Base-by-base conservation (phyloP, 2,888 invertebrate species). In the Ophion ventricosus region DNA sequence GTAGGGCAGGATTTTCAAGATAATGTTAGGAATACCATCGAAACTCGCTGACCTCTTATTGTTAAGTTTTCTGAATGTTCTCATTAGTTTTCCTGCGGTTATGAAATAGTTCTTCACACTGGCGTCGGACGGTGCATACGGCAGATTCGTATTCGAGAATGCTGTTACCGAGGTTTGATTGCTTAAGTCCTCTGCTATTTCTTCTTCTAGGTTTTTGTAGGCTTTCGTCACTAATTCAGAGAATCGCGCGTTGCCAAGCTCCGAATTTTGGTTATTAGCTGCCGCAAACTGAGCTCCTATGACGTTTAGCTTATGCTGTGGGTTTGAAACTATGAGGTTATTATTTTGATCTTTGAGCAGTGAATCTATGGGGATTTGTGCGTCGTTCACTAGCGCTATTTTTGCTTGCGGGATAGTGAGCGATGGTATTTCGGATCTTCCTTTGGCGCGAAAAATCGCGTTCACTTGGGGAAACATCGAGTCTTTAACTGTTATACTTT, bases 21-120 rank as follows among this genome's bases (percentile, higher is more conserved):
- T 77, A 3, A 83, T 72, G 10, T 76, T 59, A 0, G 85, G 84
- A 0, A 85, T 79, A 4, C 40, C 40, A n/a, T 85, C 86, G 1
- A 63, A 54, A 0, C 85, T 78, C 0, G 81, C 11, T 0, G 87
- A 87, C 26, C 61, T 74, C 75, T 86, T 86, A 25, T 83, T 82
- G 1, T 80, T 82, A 0, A 84, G 26, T 54, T 75, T 82, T 49
- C 64, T 74, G 11, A 84, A 69, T 1, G 81, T 83, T 4, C 7
- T 35, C 0, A 11, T 4, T 17, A 83, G 10, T 10, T 77, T 61
- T 0, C 14, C 11, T 0, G 0, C 11, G 0, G 64, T 40, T 8
- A 63, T 76, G 20, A 82, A 80, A 23, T 76, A 79, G 23, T 74
- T 56, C 26, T 29, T 5, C 0, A 61, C 17, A 2, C 29, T n/a